These are phyloP conservation scores for Suricata suricatta DNA, from an alignment of 2,113 vertebrate species.

Conservation along the genomic window DNA sequence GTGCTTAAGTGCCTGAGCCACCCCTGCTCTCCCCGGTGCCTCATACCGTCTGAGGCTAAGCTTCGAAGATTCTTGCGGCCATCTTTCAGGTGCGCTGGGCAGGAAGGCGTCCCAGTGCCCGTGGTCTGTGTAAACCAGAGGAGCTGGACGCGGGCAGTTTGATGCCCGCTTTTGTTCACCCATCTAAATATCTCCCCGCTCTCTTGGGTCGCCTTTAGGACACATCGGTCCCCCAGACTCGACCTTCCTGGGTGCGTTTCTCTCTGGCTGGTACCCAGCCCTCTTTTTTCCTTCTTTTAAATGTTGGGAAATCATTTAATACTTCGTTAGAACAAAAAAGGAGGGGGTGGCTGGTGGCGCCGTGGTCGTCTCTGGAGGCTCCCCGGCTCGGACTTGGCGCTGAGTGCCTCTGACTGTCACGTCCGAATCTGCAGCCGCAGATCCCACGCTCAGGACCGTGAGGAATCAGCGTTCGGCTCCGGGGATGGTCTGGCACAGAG, in stretches of 20 bases:
- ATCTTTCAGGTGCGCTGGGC: background rate
- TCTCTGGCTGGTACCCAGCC: background rate
- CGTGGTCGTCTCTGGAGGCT: background rate
- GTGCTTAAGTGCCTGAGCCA: too few species aligned
- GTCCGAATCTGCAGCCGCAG: background rate
- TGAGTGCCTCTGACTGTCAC: background rate
- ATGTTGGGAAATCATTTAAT: background rate
- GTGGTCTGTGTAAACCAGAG: background rate
- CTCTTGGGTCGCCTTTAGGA: background rate
- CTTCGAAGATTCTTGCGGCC: background rate
- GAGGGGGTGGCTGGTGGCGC: background rate
- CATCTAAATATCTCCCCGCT: background rate
- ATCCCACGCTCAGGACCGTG: background rate
- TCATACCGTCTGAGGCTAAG: background rate
- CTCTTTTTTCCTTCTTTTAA: background rate
- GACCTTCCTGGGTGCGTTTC: background rate
- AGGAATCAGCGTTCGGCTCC: background rate
- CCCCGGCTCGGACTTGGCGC: background rate
- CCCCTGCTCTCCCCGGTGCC: too few species aligned
- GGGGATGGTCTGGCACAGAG: background rate
- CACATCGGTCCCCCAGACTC: background rate
- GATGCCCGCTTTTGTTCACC: rapidly evolving
- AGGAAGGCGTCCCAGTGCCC: rapidly evolving
- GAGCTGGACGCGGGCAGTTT: background rate
- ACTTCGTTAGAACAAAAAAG: background rate